Evolutionary conservation across 2,797 vertebrate species (phyloP), one percentile per base, ranked within the genome.

Genomic region (Onychomys leucogaster): DNA sequence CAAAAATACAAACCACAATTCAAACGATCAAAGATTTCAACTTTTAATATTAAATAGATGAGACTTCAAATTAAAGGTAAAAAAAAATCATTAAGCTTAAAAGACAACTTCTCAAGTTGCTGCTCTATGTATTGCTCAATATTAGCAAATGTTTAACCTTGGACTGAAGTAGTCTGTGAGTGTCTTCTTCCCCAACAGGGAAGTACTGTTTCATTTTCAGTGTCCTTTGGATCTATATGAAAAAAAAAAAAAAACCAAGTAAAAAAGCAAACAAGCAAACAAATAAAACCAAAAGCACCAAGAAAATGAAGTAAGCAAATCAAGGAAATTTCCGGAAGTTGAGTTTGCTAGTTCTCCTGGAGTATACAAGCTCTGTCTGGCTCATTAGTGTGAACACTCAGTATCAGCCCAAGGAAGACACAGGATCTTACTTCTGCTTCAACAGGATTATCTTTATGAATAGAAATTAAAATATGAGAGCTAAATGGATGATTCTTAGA

Each of bases 221-320:
- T 94, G 49, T 37, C 80, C 19, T 92, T 73, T 85, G 49, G 57
- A 63, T 25, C 63, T 59, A 65, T 25, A 46, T 59, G 75, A 83
- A 80, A 21, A 55, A 37, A 19, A 55, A 37, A 21, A 21, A 71
- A 43, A 73, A 10, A 52, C n/a, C 13, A 46, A 46, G 8, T 2
- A 63, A 8, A 69, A 16, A 41, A 92, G 43, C 19, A 92, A 93
- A 27, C 13, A 90, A 94, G 75, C 12, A 73, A 71, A 91, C 80
- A 76, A 57, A 93, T 76, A 88, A 91, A 85, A 82, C 21, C 63
- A 63, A 85, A 95, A 52, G 37, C 43, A 94, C 23, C 43, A 89
- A 91, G 23, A 77, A 93, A 76, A 91, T 43, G 23, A 67, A n/a
- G 43, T 29, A 55, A 52, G 29, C 29, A 84, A 94, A 41, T 34